Evolutionary conservation across 64 coral and sea anemone genomes (phyloP), one percentile per base, ranked within the genome.

Genomic region (Montipora cactus): DNA sequence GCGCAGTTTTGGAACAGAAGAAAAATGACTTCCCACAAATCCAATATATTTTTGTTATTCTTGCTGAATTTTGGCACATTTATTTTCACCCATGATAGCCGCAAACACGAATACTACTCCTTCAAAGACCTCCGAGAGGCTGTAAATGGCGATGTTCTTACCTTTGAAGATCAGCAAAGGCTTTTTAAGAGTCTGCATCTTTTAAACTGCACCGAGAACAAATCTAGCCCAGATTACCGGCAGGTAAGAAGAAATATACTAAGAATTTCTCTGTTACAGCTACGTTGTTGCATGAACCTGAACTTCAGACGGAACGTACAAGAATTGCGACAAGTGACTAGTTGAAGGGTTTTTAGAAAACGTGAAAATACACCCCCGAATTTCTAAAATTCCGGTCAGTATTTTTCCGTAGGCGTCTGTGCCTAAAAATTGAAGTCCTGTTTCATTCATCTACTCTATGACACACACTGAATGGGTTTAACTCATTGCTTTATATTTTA

Each of bases 161-260:
- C 45, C 15, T 22, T 64, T 13, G 46, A 86, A 49, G 82, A 86
- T 70, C 62, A 49, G 8, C 37, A 86, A 7, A 71, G 64, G 47
- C 82, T 86, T 22, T 48, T 86, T 22, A 21, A 48, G 18, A 86
- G 66, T 44, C 64, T 86, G 28, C 82, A 71, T 71, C 67, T 86
- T 44, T 86, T n/a, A 59, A 86, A 86, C 82, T 86, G 82, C 47
- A 49, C 44, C 28, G 66, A 70, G 6, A 22, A 5, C 5, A 86
- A 14, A 50, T 0, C 6, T 8, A 22, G 8, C 8, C 45, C 19
- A 0, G 62, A 86, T 12, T 5, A 85, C n/a, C 16, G 82, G 21
- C 70, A 46, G 82, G 82, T 86, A 84, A 68, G 18, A 7, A 0
- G 0, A 37, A 46, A 76, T 12, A 14, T 44, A 76, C 44, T 12